Evolutionary conservation across 2,888 invertebrate genomes (phyloP).

Genomic region (Phyllotreta striolata): DNA sequence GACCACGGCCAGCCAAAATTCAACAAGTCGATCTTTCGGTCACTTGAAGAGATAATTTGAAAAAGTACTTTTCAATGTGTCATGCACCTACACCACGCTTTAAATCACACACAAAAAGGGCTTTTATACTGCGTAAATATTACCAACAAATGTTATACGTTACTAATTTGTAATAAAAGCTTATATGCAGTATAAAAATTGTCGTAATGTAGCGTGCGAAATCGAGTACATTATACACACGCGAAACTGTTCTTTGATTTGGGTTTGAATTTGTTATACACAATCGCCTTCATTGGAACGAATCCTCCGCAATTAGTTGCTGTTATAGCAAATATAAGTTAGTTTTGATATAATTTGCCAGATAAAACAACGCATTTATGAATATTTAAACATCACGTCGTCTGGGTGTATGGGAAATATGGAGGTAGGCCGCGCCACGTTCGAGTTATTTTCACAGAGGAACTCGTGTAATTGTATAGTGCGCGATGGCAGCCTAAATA

Average conservation of each 20-base stretch:
- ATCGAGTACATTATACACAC: slow-evolving; percentile 20
- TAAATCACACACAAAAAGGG: too few relatives aligned
- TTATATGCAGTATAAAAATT: slow-evolving; percentile 10
- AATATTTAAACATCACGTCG: slow-evolving; percentile 2
- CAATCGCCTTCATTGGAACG: slow-evolving; percentile 27
- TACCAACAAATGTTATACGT: too few relatives aligned
- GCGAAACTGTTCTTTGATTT: slow-evolving; percentile 32
- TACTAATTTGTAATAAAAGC: too few relatives aligned
- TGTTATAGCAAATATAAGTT: slow-evolving; percentile 25
- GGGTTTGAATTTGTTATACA: slow-evolving; percentile 33
- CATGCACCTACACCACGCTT: too few relatives aligned
- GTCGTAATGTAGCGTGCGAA: slow-evolving; percentile 26
- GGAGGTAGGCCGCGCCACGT: neutral
- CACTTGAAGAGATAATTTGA: slow-evolving; percentile 9
- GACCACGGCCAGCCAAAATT: slow-evolving; percentile 28
- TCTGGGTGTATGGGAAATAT: slow-evolving; percentile 1
- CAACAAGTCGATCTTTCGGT: slow-evolving; percentile 34
- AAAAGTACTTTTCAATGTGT: too few relatives aligned
- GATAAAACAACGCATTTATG: slow-evolving; percentile 15
- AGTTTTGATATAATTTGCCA: slow-evolving; percentile 15
- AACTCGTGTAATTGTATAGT: slow-evolving; percentile 6
- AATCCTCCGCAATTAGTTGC: slow-evolving; percentile 20
- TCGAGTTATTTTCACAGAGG: slow-evolving; percentile 8
- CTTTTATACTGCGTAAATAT: too few relatives aligned
- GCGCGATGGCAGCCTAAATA: neutral